Percentiles rank a stretch among this genome's conserved stretches.
Evolutionary conservation across 1,140 invertebrate species (phyloP).

Genomic region (Gryon sp.): DNA sequence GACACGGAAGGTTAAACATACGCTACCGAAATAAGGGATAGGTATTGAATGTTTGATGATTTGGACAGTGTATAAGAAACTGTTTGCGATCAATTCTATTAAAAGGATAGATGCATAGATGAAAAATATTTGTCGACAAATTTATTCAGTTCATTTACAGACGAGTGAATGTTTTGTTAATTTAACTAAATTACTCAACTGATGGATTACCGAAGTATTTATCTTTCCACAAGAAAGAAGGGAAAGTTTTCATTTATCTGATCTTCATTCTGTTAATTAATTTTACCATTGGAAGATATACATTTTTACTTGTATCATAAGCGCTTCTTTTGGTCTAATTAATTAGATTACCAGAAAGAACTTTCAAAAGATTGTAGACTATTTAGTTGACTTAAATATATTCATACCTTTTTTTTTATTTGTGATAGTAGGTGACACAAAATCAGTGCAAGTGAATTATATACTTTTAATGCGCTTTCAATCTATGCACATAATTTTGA

Average conservation of each 20-base stretch:
- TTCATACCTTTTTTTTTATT: constrained; percentile 18
- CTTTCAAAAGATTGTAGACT: too few species aligned
- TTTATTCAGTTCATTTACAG: constrained; percentile 18
- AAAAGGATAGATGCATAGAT: constrained; percentile 17
- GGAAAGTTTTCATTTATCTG: too few species aligned
- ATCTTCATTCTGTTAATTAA: too few species aligned
- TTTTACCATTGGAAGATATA: too few species aligned
- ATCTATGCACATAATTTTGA: constrained; percentile 55
- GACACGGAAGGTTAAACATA: constrained; percentile 50
- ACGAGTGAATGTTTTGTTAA: constrained; percentile 23
- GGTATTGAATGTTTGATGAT: constrained; percentile 23
- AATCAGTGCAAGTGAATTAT: constrained; percentile 33
- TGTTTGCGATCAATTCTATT: constrained; percentile 27
- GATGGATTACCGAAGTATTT: constrained; percentile 9
- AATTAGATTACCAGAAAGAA: too few species aligned
- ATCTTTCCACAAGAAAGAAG: too few species aligned
- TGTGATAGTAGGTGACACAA: constrained; percentile 14
- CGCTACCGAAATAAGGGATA: constrained; percentile 48
- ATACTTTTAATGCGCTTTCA: constrained; percentile 32
- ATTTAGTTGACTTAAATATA: too few species aligned
- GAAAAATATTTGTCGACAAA: constrained; percentile 23
- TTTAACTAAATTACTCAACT: not conserved
- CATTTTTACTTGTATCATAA: too few species aligned
- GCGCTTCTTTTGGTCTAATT: too few species aligned
- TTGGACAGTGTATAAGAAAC: constrained; percentile 7